Conservation (phyloP, 37 sponge, comb jelly and placozoan species). For the Tethya wilhelma region DNA sequence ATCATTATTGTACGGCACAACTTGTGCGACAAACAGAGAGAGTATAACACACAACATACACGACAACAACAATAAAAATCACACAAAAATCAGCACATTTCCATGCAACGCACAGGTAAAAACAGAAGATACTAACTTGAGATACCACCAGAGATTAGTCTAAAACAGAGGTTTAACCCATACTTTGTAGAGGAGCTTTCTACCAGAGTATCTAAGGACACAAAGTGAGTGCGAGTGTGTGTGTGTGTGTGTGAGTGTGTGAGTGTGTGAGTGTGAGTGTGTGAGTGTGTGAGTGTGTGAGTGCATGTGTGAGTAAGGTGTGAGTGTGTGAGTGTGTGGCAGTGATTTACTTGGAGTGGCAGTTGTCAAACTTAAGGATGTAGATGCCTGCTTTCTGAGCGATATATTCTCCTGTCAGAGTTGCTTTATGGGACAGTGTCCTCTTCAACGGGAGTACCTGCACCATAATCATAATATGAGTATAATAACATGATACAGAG, state of each 20-base stretch:
- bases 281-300: conserved; percentile 80
- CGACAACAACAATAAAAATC: too few relatives aligned
- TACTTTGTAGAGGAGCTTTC: conserved; percentile 47
- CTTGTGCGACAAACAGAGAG: too few relatives aligned
- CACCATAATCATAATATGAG: too few relatives aligned
- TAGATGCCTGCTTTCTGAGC: conserved; percentile 76
- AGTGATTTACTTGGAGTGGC: conserved; percentile 75
- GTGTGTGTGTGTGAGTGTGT: background rate
- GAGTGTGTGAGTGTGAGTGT: conserved; percentile 14
- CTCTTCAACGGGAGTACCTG: conserved; percentile 74
- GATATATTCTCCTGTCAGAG: conserved; percentile 66
- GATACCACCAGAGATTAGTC: too few relatives aligned
- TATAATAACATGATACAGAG: too few relatives aligned
- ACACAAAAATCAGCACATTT: too few relatives aligned
- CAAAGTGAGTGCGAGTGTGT: too few relatives aligned
- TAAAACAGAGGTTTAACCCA: conserved; percentile 50
- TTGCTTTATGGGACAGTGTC: conserved; percentile 74
- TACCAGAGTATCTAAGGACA: conserved; percentile 64
- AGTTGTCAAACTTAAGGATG: conserved; percentile 73
- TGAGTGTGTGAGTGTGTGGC: background rate
- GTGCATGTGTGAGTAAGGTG: background rate
- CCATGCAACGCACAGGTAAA: too few relatives aligned
- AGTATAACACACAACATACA: too few relatives aligned
- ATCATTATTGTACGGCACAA: too few relatives aligned
- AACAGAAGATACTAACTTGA: too few relatives aligned